phyloP scores from a whole-genome alignment of 2,888 invertebrate species.

The Elegia similella region DNA sequence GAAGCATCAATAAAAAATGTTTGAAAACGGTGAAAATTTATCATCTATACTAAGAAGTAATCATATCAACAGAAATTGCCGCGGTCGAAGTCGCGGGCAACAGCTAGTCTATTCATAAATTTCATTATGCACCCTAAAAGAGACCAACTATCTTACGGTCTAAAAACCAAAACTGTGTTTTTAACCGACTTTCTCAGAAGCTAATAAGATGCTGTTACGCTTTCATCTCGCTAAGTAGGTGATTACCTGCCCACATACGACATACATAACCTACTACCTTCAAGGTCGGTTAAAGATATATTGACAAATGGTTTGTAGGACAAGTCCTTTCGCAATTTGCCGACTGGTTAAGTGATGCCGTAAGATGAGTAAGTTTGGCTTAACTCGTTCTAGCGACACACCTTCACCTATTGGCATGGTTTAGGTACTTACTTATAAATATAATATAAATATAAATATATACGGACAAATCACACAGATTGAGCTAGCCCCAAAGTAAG shows the following conservation, averaged over 20 bases:
- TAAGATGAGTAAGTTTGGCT: neutral
- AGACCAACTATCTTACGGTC: neutral
- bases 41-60: no score
- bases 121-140: neutral
- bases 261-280: slow-evolving; percentile 6
- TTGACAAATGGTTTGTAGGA: slow-evolving; percentile 14
- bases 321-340: slow-evolving; percentile 8
- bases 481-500: no score
- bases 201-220: slow-evolving; percentile 16
- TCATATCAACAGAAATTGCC: no score
- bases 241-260: neutral
- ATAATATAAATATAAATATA: neutral
- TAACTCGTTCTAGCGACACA: neutral
- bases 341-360: neutral
- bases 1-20: no score
- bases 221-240: slow-evolving; percentile 7
- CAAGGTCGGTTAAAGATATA: slow-evolving; percentile 10
- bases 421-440: neutral
- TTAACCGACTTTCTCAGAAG: slow-evolving; percentile 8
- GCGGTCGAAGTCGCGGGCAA: no score
- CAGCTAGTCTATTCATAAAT: no score
- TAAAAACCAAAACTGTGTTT: slow-evolving; percentile 4
- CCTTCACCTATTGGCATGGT: neutral
- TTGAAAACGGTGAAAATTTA: no score
- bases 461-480: no score